Evolutionary conservation across 2,888 invertebrate genomes (phyloP), one percentile per base, ranked within the genome.

Genomic region (Melieria omissa): DNA sequence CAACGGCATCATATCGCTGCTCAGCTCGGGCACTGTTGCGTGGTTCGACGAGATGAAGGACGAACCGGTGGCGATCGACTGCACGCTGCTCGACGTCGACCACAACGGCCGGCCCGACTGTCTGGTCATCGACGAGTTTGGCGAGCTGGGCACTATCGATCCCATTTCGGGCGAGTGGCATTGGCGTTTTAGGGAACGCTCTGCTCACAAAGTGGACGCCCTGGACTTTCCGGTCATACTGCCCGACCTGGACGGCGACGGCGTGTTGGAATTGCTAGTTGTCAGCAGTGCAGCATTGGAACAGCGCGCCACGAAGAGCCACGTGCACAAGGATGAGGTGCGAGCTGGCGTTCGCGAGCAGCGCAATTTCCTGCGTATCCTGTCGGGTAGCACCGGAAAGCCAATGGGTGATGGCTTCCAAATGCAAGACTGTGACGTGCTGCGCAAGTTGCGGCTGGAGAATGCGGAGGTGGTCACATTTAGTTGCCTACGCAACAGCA

Each of bases 41-140:
- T 94, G 94, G 94, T 92, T 91, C 80, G 92, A 92, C 44, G 88
- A 91, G 75, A 91, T 93, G 81, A 89, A 89, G 55, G 90, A 90
- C 79, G 90, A 92, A 78, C 94, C 94, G 0, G 89, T 89, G 42
- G 90, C 92, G 80, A 91, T 95, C 47, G 92, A 94, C 81, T 95
- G 95, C 81, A 89, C 90, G 42, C 86, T 92, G 1, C 88, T 94
- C 67, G 94, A 95, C 87, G 90, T 92, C 0, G 92, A 93, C 83
- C 89, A 88, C 65, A 92, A 94, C 82, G 92, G 91, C 9, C 89
- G 90, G 68, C 89, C 91, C 10, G 94, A 95, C 80, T 95, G 95
- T 78, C 88, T 95, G 69, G 90, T 95, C 5, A 89, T 92, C 16
- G 93, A 94, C 41, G 90, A 92, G 47, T 91, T 90, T 76, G 93